Conservation (phyloP, 2,797 vertebrate species). For the Sebastes variabilis region DNA sequence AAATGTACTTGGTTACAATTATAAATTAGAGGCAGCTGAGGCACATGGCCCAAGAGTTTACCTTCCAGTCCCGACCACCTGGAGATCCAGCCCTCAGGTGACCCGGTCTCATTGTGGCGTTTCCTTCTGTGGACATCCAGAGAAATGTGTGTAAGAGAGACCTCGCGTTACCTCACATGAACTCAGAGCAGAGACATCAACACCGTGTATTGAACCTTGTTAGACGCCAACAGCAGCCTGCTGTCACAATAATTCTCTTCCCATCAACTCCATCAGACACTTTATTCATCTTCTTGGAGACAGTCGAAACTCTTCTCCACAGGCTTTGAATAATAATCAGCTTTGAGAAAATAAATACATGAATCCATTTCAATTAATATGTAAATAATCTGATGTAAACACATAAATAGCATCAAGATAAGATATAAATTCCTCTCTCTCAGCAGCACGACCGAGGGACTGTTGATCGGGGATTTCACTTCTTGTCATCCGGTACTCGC, state of each 20-base stretch:
- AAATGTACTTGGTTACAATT: not conserved
- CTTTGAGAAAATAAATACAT: conserved; percentile 29
- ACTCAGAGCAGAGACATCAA: conserved; percentile 1
- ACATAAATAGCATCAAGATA: conserved; percentile 52
- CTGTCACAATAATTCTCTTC: conserved; percentile 30
- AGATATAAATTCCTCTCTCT: conserved; percentile 25
- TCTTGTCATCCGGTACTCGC: conserved; percentile 23
- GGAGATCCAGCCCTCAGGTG: not conserved
- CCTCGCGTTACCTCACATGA: conserved; percentile 3
- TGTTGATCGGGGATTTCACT: conserved; percentile 36
- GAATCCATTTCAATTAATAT: conserved; percentile 38
- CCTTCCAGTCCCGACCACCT: not conserved
- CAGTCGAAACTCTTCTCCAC: conserved; percentile 23
- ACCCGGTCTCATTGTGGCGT: not conserved
- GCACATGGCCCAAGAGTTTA: not conserved
- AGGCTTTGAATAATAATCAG: conserved; percentile 46
- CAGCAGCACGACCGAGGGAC: conserved; percentile 26
- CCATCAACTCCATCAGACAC: conserved; percentile 28
- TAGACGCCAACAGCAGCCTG: not conserved
- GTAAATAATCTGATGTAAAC: conserved; percentile 58
- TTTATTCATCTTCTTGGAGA: conserved; percentile 57
- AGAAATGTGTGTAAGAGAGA: not conserved
- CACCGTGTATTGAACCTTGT: not conserved
- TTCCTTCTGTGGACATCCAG: not conserved
- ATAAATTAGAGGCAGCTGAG: not conserved